Evolutionary conservation across 2,113 vertebrate genomes (phyloP), one percentile per base, ranked within the genome.

Genomic region (Platichthys stellatus): DNA sequence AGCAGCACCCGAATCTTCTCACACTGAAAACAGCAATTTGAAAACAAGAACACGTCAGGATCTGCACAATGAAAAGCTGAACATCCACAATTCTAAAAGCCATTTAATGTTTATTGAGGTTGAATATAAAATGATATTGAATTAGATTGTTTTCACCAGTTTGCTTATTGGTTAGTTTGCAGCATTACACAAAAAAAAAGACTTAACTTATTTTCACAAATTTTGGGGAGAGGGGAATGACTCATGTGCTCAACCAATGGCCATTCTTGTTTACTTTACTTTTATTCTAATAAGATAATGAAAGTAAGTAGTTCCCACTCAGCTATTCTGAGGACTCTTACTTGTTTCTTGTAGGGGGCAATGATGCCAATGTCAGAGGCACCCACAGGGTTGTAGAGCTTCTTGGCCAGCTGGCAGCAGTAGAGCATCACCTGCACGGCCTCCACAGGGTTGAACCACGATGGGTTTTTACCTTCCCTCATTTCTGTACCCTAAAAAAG

Each of bases 371-470:
- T 96, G 78, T 98, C 95, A 2, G 76, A 63, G 11, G 87, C 43
- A 0, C 92, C 68, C 20, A 99, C 94, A 5, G 89, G 93, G 47
- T 92, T 87, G 26, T 90, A 94, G 51, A 95, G 83, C 71, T 90
- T 94, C 86, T 95, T 95, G 54, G 94, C 90, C 69, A 99, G 94
- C 10, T 97, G 94, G 87, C 96, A 98, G 89, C 96, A 97, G 91
- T 99, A 98, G 26, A 93, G 90, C 96, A 98, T 96, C 28, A 95
- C 95, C 73, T 97, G 96, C 38, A 98, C 97, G 0, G 97, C 97
- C 82, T 99, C 97, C 0, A 90, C 86, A 1, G 98, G 95, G 78
- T 98, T 99, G 88, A 99, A 99, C 98, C 97, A 97, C 0, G 97
- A 99, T 0, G 96, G 96, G 86, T 95, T 98, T 58, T 26, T 89